A percentile compares a stretch with the other conserved stretches of the same genome.
phyloP scores from a whole-genome alignment of 2,113 vertebrate genomes.

The Campylorhamphus procurvoides region DNA sequence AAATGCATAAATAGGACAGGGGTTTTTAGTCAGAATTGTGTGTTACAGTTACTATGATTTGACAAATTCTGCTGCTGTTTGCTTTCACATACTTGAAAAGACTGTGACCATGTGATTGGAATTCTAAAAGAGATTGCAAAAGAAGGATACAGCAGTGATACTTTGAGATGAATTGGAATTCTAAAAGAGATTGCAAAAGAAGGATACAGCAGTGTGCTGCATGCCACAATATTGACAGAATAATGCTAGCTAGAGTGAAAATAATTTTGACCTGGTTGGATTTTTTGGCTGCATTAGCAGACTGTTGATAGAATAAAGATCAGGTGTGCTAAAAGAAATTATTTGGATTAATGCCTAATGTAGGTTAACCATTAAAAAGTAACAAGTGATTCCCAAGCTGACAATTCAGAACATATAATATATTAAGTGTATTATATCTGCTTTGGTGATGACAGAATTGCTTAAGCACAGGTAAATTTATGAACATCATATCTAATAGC shows the following conservation, averaged over 20 bases:
- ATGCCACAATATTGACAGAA: neutral
- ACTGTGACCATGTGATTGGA: neutral
- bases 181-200: neutral
- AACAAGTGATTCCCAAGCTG: neutral
- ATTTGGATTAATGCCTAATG: neutral
- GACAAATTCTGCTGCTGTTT: neutral
- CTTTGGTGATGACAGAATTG: neutral
- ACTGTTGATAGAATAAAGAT: neutral
- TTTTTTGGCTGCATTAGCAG: neutral
- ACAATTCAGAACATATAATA: neutral
- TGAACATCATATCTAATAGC: accelerated
- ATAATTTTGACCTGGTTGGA: neutral
- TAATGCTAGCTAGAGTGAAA: neutral
- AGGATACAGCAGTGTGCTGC: neutral
- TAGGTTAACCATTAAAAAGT: neutral
- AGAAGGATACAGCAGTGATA: neutral
- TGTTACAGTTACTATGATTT: neutral
- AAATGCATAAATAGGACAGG: neutral
- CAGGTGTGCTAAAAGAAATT: neutral
- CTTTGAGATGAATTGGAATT: too few species aligned
- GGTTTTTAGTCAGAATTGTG: neutral
- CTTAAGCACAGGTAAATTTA: neutral
- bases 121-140: neutral
- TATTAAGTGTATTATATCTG: neutral
- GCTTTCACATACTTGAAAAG: neutral